Evolutionary conservation across 2,888 invertebrate species (phyloP), one percentile per base, ranked within the genome.

Genomic region (Abrostola triplasia): DNA sequence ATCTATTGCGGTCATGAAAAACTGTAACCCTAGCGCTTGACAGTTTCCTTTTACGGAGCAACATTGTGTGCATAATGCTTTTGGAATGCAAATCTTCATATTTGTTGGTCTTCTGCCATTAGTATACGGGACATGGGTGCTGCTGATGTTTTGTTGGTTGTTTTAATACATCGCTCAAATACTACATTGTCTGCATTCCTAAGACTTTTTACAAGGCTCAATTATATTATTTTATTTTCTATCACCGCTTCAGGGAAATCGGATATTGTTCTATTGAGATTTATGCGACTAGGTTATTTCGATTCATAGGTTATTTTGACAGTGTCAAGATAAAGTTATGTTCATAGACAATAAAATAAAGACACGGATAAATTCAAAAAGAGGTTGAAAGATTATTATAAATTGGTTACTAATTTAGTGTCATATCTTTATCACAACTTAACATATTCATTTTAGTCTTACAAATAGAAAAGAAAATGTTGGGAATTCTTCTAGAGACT

Each of bases 51-150:
- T 60, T 56, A 54, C 50, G 35, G 62, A 58, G 49, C 61, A 64
- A 63, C 64, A 71, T 69, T 64, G 67, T 64, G 60, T 36, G 11
- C 71, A 35, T 36, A 63, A 36, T 64, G 54, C 48, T 65, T 80
- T 79, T 5, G 64, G 70, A 64, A 75, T 72, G 72, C 73, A 74
- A 50, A 71, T 60, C 62, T 81, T 83, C 83, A 83, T 83, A 64
- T 61, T 73, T 57, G 13, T 47, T 54, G 13, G 48, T 48, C 12
- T 63, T 49, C 7, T 54, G 55, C 67, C 59, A 75, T 61, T 73
- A 54, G 49, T 36, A 36, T 58, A 41, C 41, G 36, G 55, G 41
- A 44, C 36, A 56, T 36, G 69, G 48, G 57, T 64, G 41, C 37
- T 54, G 47, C 24, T 50, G 36, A 41, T 59, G 42, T 53, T 13